Base-by-base conservation (phyloP, 2,797 vertebrate genomes). In the Nannoperca australis region DNA sequence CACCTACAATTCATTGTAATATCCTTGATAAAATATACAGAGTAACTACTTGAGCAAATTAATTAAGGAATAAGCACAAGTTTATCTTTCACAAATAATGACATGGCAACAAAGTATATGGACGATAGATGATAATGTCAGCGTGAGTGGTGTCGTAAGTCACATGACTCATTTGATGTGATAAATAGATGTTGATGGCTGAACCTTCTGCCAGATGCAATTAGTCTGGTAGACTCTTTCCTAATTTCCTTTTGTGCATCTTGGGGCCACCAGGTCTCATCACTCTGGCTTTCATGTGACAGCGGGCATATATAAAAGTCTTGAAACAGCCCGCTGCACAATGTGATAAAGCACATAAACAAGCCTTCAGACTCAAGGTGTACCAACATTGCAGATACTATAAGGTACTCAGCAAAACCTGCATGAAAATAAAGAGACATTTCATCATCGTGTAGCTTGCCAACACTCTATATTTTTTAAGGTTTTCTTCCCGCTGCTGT, bases 241-340 rank as follows among this genome's bases (percentile, higher is more conserved):
- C 20, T 71, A 74, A 70, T 80, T 77, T 70, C 47, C 80, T 75
- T 76, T 24, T 62, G 54, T 56, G 15, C 55, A 13, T 77, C 74
- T 68, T 42, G n/a, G 14, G 60, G 66, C 62, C 70, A 76, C 17
- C 5, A 45, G 47, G 59, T 55, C 73, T 82, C 79, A 54, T 84
- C 47, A 27, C 22, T 64, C 66, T 27, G 63, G 36, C 66, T 79
- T 83, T 78, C 8, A 66, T 76, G 42, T 11, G 15, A 66, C 61
- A 55, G 54, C 5, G 5, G 45, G 6, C 42, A 45, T 22, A 68
- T 10, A n/a, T 55, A 55, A 68, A 51, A 10, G 69, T 62, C 67
- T 42, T 15, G 7, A 78, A 71, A 55, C 22, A 50, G 22, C 70
- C 63, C 15, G 1, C 53, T 22, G 1, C 30, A 18, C 18, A 40